phyloP scores from a whole-genome alignment of 2,113 vertebrate species.

The human (Homo sapiens) region GRCh38 chr21:35747001-35747500 shows the following conservation, averaged over 20 bases:
- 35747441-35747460: not conserved
- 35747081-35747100: not conserved
- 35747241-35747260: too few relatives aligned
- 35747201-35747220: not conserved
- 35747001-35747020: not conserved
- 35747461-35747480: not conserved
- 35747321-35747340: accelerated
- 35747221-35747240: not conserved
- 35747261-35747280: not conserved
- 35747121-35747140: not conserved
- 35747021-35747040: not conserved
- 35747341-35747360: not conserved
- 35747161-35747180: not conserved
- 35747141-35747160: not conserved
- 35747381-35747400: not conserved
- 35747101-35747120: not conserved
- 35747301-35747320: not conserved
- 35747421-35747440: accelerated
- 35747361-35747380: not conserved
- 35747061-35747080: not conserved
- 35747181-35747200: not conserved
- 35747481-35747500: not conserved
- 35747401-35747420: not conserved
- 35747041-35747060: not conserved
- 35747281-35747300: not conserved